Percentiles rank a stretch among this genome's conserved stretches.
phyloP scores from a whole-genome alignment of 2,113 vertebrate genomes.

The Pithys albifrons region DNA sequence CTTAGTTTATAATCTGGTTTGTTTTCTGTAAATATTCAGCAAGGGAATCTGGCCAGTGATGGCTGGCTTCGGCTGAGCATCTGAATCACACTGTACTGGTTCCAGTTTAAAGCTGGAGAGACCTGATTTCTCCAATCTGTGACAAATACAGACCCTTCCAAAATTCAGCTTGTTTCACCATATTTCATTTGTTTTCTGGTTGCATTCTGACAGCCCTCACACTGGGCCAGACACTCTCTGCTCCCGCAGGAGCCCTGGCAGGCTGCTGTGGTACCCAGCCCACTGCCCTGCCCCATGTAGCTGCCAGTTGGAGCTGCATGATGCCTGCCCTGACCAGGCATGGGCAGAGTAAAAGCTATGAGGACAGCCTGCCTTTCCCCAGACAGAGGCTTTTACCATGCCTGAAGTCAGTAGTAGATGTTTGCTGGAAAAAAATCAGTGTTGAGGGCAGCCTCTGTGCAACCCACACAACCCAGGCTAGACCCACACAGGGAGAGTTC shows the following conservation, averaged over 20 bases:
- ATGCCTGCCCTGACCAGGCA: background rate
- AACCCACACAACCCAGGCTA: background rate
- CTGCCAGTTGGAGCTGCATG: background rate
- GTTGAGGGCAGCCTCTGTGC: background rate
- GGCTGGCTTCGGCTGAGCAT: background rate
- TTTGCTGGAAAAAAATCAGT: background rate
- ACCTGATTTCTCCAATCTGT: background rate
- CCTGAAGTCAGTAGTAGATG: background rate
- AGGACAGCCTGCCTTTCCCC: background rate
- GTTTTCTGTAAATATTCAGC: conserved; percentile 29
- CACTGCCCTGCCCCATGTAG: fast-evolving
- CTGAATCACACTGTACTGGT: background rate
- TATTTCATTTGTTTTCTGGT: background rate
- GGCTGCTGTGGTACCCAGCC: background rate
- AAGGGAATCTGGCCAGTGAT: background rate
- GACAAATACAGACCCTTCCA: background rate
- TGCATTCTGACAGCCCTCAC: background rate
- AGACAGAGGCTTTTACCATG: background rate
- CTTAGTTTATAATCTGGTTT: background rate
- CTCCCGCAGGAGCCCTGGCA: background rate
- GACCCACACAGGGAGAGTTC: background rate
- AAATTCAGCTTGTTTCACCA: background rate
- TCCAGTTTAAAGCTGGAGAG: background rate
- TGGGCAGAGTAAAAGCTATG: background rate
- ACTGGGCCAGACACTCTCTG: background rate